Percentiles rank a stretch among this genome's conserved stretches.
Evolutionary conservation across 2,888 invertebrate genomes (phyloP).

Genomic region (Drosophila greeni): DNA sequence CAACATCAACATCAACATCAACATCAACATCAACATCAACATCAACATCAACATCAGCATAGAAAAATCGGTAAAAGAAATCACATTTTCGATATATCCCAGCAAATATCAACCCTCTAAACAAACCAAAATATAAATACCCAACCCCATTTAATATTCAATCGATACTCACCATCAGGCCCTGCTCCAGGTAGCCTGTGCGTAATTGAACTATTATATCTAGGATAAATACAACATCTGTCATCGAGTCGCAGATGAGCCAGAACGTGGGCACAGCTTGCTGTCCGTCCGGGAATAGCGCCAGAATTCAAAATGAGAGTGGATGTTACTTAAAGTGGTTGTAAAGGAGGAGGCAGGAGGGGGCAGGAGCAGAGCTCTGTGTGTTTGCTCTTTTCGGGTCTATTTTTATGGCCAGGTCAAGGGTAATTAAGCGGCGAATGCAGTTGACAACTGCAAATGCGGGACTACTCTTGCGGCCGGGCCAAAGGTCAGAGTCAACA

Average conservation of each 20-base stretch:
- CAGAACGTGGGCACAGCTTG: constrained; percentile 86
- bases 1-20: too few relatives aligned
- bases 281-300: constrained; percentile 79
- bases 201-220: constrained; percentile 95
- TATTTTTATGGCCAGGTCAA: constrained; percentile 55
- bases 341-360: neutral
- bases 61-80: neutral
- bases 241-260: constrained; percentile 90
- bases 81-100: neutral
- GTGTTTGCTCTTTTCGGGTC: constrained; percentile 7
- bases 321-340: constrained; percentile 6
- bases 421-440: constrained; percentile 53
- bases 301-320: neutral
- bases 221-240: constrained; percentile 91
- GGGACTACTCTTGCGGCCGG: constrained; percentile 16
- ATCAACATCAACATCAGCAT: too few relatives aligned
- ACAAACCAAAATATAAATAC: neutral
- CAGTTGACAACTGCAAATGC: constrained; percentile 51
- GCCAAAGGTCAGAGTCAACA: constrained; percentile 43
- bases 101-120: neutral
- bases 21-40: too few relatives aligned
- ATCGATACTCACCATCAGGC: constrained; percentile 85
- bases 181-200: constrained; percentile 96
- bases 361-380: neutral
- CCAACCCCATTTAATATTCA: neutral